Base-by-base conservation (phyloP, 1,140 invertebrate genomes). In the Watersipora subatra region DNA sequence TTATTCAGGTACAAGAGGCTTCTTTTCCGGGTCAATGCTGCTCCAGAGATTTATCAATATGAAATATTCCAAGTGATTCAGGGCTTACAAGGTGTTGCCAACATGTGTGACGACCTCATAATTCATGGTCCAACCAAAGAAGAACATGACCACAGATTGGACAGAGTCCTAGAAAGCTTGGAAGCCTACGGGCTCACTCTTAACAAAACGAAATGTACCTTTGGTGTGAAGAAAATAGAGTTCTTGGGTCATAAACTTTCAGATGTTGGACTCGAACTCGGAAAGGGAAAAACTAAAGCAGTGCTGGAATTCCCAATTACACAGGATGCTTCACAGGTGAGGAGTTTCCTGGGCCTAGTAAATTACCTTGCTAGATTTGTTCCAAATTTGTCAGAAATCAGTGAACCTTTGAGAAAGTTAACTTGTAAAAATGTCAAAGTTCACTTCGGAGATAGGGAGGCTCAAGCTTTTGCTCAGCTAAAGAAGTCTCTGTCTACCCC, bases 311-410 rank as follows among this genome's bases (percentile, higher is more conserved):
- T 2, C n/a, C 57, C 57, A 22, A n/a, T 7, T 20, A 20, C 57
- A 2, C 20, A n/a, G 2, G 57, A 58, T 25, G 26, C 20, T 20
- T 22, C 20, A n/a, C 20, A 58, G 2, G 2, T 58, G n/a, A 7
- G 20, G n/a, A 7, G n/a, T n/a, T 25, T 58, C 2, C n/a, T 58
- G 2, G 78, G 78, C 1, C 66, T 79, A 56, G 68, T 73, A n/a
- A 75, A 76, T 27, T 83, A 78, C 69, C 81, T 81, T 65, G 62
- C 55, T 1, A 69, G 77, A 22, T 83, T 82, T 65, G 26, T 58
- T 3, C 57, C 57, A n/a, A 58, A 58, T 58, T 58, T 58, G 57
- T 58, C 57, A 3, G 57, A 58, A 25, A 58, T 58, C 2, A 58
- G 20, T 22, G 57, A 2, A n/a, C n/a, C n/a, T n/a, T n/a, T n/a